Base-by-base conservation (phyloP, 2,113 vertebrate genomes). In the Jaculus jaculus region DNA sequence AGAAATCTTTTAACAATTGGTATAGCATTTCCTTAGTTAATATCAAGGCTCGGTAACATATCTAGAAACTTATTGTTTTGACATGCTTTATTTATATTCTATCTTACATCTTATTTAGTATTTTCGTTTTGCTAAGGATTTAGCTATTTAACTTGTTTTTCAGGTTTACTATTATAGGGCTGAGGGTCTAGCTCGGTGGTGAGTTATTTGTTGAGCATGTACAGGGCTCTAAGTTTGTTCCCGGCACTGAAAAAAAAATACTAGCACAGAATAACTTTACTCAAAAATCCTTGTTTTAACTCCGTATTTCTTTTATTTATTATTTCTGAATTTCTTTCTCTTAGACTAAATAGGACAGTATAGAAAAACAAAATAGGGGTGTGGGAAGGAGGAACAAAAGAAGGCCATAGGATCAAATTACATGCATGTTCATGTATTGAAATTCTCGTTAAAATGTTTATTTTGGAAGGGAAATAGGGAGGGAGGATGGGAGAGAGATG, bases 51-150 rank as follows among this genome's bases (percentile, higher is more conserved):
- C n/a, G 24, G 24, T 87, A 78, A 66, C 68, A 81, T 75, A 85
- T 75, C 32, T 68, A 68, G 66, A 15, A 32, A 84, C 71, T 72
- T 63, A 71, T 84, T 73, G 60, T 72, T 66, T 60, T 86, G 42
- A 15, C 65, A 68, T 85, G 24, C 8, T 37, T 89, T 87, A 39
- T 58, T 91, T 17, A 78, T 61, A 84, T 63, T 92, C 37, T 65
- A 37, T 84, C 32, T 85, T 77, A 30, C 9, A n/a, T 84, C 18
- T 66, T 58, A 7, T 42, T 77, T 78, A 72, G 13, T 32, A 78
- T 93, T 90, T 77, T 83, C 65, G 78, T 71, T 90, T 93, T 87
- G 32, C 75, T 79, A 87, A 84, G 39, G 15, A 72, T 66, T 82
- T 47, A 47, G 42, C 42, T 83, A 47, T 75, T 47, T 82, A 20